Base-by-base conservation (phyloP, 2,888 invertebrate species). In the Sesamia inferens region DNA sequence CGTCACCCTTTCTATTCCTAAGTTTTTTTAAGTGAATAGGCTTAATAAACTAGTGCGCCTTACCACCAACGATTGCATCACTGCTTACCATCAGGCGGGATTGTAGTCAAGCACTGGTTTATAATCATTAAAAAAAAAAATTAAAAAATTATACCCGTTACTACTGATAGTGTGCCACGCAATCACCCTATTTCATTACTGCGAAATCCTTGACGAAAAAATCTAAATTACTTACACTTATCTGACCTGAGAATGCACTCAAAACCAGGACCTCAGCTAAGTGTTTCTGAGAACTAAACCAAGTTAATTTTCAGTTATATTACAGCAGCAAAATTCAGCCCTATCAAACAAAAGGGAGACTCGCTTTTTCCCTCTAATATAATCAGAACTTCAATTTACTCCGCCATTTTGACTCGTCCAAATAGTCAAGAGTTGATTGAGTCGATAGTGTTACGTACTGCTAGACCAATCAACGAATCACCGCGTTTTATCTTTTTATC, bases 351-450 rank as follows among this genome's bases (percentile, higher is more conserved):
- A 61, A 55, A n/a, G n/a, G 2, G 19, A n/a, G 48, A 42, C 11
- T 48, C 11, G n/a, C 2, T 22, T 66, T 66, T 55, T 8, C 55
- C 39, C 5, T 24, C 51, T 66, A 79, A 79, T 73, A 16, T 62
- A 57, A 66, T 80, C 68, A 64, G 51, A 16, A 22, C 55, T 65
- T 48, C 58, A 75, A 65, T 81, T 68, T 44, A 16, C 14, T 66
- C 57, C 19, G 39, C 64, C 68, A 65, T 65, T 64, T 65, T 57
- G 51, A 22, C 61, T 13, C 39, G 19, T 48, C 16, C 39, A 22
- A 68, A 66, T 42, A 62, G 57, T 42, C 22, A 22, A 11, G 22
- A 59, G 65, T 66, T 66, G 42, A 76, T 81, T 62, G 61, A 22
- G 64, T 57, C 61, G 0, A 51, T 68, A 61, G 57, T 62, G 47